phyloP scores from a whole-genome alignment of 92 coral and sea anemone species.

The Isaurus tuberculatus region DNA sequence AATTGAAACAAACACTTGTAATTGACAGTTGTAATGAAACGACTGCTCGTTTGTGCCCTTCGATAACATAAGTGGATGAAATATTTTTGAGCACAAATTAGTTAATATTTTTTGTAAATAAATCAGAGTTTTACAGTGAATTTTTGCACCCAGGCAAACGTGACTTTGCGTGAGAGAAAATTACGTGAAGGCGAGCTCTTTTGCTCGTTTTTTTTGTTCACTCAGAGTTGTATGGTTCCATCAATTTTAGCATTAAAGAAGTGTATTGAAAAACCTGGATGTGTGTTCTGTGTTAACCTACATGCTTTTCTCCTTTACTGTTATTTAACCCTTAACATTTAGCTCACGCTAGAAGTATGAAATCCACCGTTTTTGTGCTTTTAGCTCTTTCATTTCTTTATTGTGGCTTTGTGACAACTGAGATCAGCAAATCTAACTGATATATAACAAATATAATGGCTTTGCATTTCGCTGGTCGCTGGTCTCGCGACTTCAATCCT shows the following conservation, averaged over 20 bases:
- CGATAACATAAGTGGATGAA: conserved; percentile 41
- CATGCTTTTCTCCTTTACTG: too few relatives aligned
- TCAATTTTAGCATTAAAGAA: conserved; percentile 14
- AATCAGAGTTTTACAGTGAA: conserved; percentile 41
- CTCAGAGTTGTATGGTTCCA: conserved; percentile 25
- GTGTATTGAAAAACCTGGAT: neutral
- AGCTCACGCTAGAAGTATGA: too few relatives aligned
- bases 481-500: too few relatives aligned
- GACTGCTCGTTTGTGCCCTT: conserved; percentile 11
- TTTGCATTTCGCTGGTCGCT: too few relatives aligned
- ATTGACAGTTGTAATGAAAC: conserved; percentile 34
- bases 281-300: too few relatives aligned
- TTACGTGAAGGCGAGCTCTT: conserved; percentile 4
- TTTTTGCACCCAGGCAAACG: conserved; percentile 25
- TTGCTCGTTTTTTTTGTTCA: conserved; percentile 11
- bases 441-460: too few relatives aligned
- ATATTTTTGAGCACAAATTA: conserved; percentile 44
- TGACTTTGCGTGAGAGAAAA: conserved; percentile 4
- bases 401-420: too few relatives aligned
- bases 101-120: conserved; percentile 48
- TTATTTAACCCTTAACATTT: too few relatives aligned
- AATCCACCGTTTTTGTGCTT: too few relatives aligned
- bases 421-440: too few relatives aligned
- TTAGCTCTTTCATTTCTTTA: too few relatives aligned
- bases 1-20: neutral